Evolutionary conservation across 2,888 invertebrate genomes (phyloP).

Genomic region (Diploptera punctata): DNA sequence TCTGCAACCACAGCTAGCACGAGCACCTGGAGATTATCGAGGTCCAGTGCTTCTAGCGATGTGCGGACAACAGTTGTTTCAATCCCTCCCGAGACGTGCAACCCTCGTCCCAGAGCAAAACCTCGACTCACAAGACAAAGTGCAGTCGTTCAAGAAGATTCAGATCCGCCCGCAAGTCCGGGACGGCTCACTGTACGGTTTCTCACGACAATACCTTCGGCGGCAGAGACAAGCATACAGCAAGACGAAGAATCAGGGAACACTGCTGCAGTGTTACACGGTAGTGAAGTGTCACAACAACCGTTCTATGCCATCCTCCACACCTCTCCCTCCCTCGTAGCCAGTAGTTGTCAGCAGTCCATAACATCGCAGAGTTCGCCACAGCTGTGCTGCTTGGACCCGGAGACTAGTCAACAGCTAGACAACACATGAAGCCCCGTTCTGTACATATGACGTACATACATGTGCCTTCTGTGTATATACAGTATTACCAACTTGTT

Average conservation of each 20-base stretch:
- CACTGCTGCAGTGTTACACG: slow-evolving; percentile 20
- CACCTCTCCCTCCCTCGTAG: slow-evolving; percentile 43
- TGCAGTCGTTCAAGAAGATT: slow-evolving; percentile 74
- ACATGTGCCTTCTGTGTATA: too few species aligned
- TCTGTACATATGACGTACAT: too few species aligned
- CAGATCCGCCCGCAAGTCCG: slow-evolving; percentile 66
- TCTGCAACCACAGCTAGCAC: slow-evolving; percentile 90
- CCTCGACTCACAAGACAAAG: slow-evolving; percentile 81
- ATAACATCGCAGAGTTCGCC: slow-evolving; percentile 19
- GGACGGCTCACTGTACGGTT: slow-evolving; percentile 64
- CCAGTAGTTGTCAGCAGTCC: slow-evolving; percentile 3
- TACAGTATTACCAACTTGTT: too few species aligned
- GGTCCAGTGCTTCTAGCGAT: slow-evolving; percentile 78
- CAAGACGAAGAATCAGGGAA: slow-evolving; percentile 59
- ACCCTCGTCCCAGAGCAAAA: slow-evolving; percentile 57
- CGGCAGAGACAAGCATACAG: slow-evolving; percentile 73
- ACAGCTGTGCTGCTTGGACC: neutral
- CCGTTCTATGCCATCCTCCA: slow-evolving; percentile 47
- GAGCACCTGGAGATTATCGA: slow-evolving; percentile 86
- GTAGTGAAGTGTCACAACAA: neutral
- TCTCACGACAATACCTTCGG: slow-evolving; percentile 75
- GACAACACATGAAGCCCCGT: neutral
- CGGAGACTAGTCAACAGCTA: slow-evolving; percentile 3
- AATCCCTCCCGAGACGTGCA: slow-evolving; percentile 27
- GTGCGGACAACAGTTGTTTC: slow-evolving; percentile 44